These are phyloP conservation scores for Leucophenga maculata DNA, from an alignment of 2,888 invertebrate genomes.

Conservation along the genomic window DNA sequence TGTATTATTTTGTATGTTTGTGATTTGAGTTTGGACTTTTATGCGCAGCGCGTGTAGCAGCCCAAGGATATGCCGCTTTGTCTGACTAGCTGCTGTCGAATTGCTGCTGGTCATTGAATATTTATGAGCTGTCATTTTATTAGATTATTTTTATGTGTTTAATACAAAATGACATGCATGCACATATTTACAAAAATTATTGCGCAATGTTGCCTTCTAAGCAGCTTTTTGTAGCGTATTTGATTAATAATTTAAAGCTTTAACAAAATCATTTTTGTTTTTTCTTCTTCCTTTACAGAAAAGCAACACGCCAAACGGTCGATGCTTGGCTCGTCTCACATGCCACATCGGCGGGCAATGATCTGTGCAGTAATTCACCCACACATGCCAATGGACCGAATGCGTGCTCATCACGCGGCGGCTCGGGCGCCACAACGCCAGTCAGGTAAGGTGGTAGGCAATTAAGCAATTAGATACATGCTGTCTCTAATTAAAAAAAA, in stretches of 20 bases:
- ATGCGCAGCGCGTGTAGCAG: conserved; percentile 56
- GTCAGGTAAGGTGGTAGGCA: conserved; percentile 77
- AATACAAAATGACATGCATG: background rate
- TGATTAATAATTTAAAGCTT: conserved; percentile 5
- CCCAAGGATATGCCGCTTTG: conserved; percentile 32
- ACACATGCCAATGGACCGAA: conserved; percentile 74
- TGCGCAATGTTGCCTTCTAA: background rate
- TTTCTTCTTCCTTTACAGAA: conserved; percentile 74
- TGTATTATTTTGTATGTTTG: conserved; percentile 34
- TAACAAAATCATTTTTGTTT: background rate
- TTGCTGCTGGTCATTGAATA: conserved; percentile 53
- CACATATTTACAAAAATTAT: background rate
- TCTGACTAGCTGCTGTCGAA: background rate
- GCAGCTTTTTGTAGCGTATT: background rate
- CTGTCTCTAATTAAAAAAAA: no score
- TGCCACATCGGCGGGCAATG: conserved; percentile 77
- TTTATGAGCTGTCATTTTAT: conserved; percentile 60
- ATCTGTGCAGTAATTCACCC: conserved; percentile 73
- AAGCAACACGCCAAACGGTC: conserved; percentile 92
- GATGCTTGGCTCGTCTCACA: conserved; percentile 94
- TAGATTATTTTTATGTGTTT: conserved; percentile 55
- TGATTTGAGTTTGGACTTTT: conserved; percentile 48
- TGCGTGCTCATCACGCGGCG: conserved; percentile 77
- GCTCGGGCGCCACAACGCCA: conserved; percentile 93
- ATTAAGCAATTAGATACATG: no score